A percentile compares a stretch with the other conserved stretches of the same genome.
phyloP scores from a whole-genome alignment of 2,888 invertebrate species.

The Latrodectus hesperus region DNA sequence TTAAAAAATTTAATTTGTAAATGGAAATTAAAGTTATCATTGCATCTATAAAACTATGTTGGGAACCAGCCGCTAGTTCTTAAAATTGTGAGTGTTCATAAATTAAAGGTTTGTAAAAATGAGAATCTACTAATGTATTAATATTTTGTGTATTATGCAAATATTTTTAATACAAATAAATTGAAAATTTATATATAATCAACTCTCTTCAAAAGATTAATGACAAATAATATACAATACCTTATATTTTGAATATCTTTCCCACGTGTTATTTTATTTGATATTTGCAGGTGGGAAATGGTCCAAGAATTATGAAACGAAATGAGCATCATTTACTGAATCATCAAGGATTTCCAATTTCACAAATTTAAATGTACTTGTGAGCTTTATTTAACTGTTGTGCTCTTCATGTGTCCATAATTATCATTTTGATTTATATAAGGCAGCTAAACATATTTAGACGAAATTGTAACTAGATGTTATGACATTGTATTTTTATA shows the following conservation, averaged over 20 bases:
- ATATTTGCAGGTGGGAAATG: slow-evolving; percentile 47
- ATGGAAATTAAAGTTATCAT: no score
- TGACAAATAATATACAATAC: no score
- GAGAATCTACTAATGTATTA: no score
- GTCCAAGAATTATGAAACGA: slow-evolving; percentile 36
- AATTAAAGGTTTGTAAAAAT: no score
- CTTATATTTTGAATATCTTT: no score
- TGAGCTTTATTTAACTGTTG: neutral
- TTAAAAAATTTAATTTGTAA: no score
- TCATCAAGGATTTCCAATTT: slow-evolving; percentile 35
- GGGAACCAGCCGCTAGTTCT: no score
- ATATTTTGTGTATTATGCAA: neutral
- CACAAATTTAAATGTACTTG: neutral
- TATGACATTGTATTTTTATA: neutral
- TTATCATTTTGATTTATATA: slow-evolving; percentile 7
- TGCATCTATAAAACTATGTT: no score
- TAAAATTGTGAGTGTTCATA: no score
- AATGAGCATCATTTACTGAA: slow-evolving; percentile 36
- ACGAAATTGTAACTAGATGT: neutral
- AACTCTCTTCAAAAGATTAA: no score
- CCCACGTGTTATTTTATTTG: neutral
- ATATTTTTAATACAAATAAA: neutral
- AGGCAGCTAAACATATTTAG: no score
- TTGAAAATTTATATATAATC: neutral
- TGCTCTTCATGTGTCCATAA: neutral